These are phyloP conservation scores for Tetheella fluctuosa DNA, from an alignment of 2,888 invertebrate genomes.

Conservation along the genomic window DNA sequence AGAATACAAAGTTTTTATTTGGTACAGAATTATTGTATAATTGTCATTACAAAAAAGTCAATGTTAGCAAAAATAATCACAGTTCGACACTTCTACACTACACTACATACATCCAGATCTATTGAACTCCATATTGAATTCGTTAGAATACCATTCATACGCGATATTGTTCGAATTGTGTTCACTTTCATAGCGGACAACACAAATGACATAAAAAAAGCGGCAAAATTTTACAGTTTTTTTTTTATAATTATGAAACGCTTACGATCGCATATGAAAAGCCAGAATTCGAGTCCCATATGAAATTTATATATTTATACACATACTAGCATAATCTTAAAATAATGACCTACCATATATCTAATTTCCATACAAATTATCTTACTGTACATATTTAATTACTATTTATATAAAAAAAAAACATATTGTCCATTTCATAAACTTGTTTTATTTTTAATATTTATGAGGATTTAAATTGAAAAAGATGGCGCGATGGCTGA, in stretches of 20 bases:
- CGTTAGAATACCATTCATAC: conserved; percentile 29
- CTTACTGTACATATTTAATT: conserved; percentile 13
- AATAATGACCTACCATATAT: conserved; percentile 8
- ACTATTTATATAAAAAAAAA: conserved; percentile 7
- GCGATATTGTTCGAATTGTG: background rate
- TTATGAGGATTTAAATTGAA: conserved; percentile 5
- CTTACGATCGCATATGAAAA: background rate
- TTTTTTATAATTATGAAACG: too few species aligned
- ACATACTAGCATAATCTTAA: conserved; percentile 5
- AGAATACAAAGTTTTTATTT: conserved; percentile 56
- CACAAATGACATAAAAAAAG: too few species aligned
- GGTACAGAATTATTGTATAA: conserved; percentile 81
- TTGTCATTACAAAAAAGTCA: conserved; percentile 84
- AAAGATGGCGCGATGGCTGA: conserved; percentile 13
- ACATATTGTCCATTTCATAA: background rate
- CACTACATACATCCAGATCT: conserved; percentile 36
- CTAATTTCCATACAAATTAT: conserved; percentile 7
- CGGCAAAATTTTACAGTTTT: background rate
- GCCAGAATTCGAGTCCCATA: background rate
- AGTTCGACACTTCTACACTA: conserved; percentile 77
- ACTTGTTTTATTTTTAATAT: background rate
- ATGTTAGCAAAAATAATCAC: conserved; percentile 84
- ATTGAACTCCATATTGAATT: conserved; percentile 23
- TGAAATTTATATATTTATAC: conserved; percentile 2
- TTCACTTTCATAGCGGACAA: too few species aligned